Percentiles rank a stretch among this genome's conserved stretches.
phyloP scores from a whole-genome alignment of 2,797 vertebrate species.

The Oreochromis mossambicus region DNA sequence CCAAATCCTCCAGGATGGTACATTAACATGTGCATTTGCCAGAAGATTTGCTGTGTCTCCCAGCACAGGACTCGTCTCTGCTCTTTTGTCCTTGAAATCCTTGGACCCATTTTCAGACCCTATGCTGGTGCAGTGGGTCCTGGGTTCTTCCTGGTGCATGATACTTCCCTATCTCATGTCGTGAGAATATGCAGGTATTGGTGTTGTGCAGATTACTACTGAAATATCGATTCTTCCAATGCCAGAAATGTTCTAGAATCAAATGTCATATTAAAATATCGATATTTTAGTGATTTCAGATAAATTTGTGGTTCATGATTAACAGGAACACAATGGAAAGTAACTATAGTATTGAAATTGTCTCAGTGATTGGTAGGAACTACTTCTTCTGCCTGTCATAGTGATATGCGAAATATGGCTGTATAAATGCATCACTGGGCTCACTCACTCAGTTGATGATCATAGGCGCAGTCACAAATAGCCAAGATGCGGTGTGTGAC shows the following conservation, averaged over 20 bases:
- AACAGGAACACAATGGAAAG: neutral
- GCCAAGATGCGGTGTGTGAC: neutral
- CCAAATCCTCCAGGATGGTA: neutral
- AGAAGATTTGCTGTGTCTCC: neutral
- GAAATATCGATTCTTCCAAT: rapidly evolving
- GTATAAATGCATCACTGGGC: neutral
- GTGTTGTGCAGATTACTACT: neutral
- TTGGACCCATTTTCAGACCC: neutral
- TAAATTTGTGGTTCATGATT: neutral
- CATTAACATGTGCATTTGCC: neutral
- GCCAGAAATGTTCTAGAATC: neutral
- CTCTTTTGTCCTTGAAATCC: neutral
- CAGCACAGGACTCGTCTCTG: neutral
- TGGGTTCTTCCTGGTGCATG: neutral
- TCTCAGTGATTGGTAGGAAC: neutral
- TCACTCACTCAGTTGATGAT: neutral
- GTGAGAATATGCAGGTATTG: neutral
- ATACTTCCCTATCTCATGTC: neutral
- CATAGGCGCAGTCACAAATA: neutral
- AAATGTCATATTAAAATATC: neutral
- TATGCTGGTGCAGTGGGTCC: neutral
- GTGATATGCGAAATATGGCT: neutral
- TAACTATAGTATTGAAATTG: neutral
- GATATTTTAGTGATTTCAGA: neutral
- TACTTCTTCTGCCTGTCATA: neutral